phyloP scores from a whole-genome alignment of 2,113 vertebrate genomes.

The Hemiprocne comata region DNA sequence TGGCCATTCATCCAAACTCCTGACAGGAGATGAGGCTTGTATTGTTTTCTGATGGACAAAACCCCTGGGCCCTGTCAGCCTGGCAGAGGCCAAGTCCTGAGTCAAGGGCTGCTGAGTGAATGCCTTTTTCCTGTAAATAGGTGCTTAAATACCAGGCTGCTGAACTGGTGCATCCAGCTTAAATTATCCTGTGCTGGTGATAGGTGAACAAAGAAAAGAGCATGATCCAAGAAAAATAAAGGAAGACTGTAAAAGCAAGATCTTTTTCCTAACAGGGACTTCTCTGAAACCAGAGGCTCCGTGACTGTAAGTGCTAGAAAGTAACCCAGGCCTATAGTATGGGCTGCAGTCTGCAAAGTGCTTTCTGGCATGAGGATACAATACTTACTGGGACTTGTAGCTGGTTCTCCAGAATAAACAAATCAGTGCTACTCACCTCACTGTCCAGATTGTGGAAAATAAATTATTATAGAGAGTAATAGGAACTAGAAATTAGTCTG shows the following conservation, averaged over 20 bases:
- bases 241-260: background rate
- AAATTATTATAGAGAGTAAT: background rate
- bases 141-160: background rate
- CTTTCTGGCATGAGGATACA: background rate
- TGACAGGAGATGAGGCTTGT: background rate
- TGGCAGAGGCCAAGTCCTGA: background rate
- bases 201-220: background rate
- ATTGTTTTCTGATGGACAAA: background rate
- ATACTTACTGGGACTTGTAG: background rate
- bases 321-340: background rate
- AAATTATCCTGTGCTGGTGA: background rate
- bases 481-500: background rate
- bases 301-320: background rate
- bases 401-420: background rate
- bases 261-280: background rate
- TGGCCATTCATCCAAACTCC: accelerated
- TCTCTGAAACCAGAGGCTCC: background rate
- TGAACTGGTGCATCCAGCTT: background rate
- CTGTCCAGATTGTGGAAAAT: background rate
- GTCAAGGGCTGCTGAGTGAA: background rate
- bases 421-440: background rate
- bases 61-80: background rate
- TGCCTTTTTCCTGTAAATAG: background rate
- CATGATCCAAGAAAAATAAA: background rate
- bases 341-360: background rate